Evolutionary conservation across 2,797 vertebrate genomes (phyloP).

Genomic region (Chelon labrosus): DNA sequence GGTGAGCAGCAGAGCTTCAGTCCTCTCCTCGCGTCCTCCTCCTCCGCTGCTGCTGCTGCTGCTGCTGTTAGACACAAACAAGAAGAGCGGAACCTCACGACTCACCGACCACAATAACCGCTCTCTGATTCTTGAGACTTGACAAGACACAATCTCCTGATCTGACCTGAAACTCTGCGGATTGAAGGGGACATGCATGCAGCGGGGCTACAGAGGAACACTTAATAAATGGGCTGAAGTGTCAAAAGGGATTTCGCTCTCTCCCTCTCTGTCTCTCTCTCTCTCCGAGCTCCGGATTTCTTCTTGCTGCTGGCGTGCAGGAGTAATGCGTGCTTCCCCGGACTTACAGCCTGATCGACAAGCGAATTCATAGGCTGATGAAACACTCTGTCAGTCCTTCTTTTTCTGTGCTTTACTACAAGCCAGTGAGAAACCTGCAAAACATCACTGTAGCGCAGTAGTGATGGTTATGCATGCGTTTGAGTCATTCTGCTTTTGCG

Average conservation of each 20-base stretch:
- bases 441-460: slow-evolving; percentile 22
- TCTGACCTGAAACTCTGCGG: slow-evolving; percentile 26
- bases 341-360: slow-evolving; percentile 37
- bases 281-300: slow-evolving; percentile 16
- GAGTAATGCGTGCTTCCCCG: slow-evolving; percentile 39
- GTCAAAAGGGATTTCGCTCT: slow-evolving; percentile 44
- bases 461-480: slow-evolving; percentile 38
- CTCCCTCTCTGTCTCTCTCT: too few species aligned
- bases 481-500: slow-evolving; percentile 11
- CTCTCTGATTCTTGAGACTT: slow-evolving; percentile 21
- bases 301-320: slow-evolving; percentile 30
- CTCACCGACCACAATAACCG: slow-evolving; percentile 46
- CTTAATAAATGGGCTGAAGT: slow-evolving; percentile 47
- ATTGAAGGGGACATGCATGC: slow-evolving; percentile 11
- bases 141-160: neutral
- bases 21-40: slow-evolving; percentile 7
- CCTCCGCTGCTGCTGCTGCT: slow-evolving; percentile 19
- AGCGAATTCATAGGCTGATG: slow-evolving; percentile 30
- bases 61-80: slow-evolving; percentile 36
- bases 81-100: slow-evolving; percentile 63
- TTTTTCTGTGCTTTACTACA: slow-evolving; percentile 28
- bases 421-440: slow-evolving; percentile 24
- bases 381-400: slow-evolving; percentile 44
- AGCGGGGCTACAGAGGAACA: slow-evolving; percentile 41
- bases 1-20: slow-evolving; percentile 44